Conservation (phyloP, 2,888 invertebrate species). For the Tinea trinotella region DNA sequence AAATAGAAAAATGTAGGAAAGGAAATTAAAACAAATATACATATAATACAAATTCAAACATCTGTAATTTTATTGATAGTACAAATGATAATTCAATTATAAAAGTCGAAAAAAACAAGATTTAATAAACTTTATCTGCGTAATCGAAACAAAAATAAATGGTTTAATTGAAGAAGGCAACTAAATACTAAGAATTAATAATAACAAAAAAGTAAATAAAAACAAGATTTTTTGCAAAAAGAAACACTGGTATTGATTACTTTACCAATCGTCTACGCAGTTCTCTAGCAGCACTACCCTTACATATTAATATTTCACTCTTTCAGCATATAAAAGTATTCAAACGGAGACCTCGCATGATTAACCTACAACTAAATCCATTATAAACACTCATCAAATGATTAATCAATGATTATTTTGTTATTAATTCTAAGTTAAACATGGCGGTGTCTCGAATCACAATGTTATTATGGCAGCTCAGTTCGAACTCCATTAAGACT, state of each 20-base stretch:
- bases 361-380: not conserved
- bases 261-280: slow-evolving; percentile 65
- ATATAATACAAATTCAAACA: slow-evolving; percentile 58
- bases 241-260: slow-evolving; percentile 24
- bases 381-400: not conserved
- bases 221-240: slow-evolving; percentile 13
- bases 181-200: slow-evolving; percentile 24
- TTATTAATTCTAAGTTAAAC: not conserved
- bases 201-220: not conserved
- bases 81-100: slow-evolving; percentile 57
- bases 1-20: no score
- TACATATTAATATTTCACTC: slow-evolving; percentile 57
- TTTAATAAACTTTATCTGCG: slow-evolving; percentile 59
- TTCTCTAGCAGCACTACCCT: slow-evolving; percentile 67
- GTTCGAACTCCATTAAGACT: slow-evolving; percentile 37
- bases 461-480: slow-evolving; percentile 66
- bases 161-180: slow-evolving; percentile 61
- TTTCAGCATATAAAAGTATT: slow-evolving; percentile 70
- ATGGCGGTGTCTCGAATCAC: slow-evolving; percentile 41
- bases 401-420: not conserved
- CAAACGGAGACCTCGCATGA: slow-evolving; percentile 36
- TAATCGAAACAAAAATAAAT: slow-evolving; percentile 29
- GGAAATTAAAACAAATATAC: slow-evolving; percentile 33
- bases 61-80: slow-evolving; percentile 66
- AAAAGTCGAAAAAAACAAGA: slow-evolving; percentile 66